A percentile compares a stretch with the other conserved stretches of the same genome.
Evolutionary conservation across 2,888 invertebrate species (phyloP).

Genomic region (Himalopsyche kuldschensis): DNA sequence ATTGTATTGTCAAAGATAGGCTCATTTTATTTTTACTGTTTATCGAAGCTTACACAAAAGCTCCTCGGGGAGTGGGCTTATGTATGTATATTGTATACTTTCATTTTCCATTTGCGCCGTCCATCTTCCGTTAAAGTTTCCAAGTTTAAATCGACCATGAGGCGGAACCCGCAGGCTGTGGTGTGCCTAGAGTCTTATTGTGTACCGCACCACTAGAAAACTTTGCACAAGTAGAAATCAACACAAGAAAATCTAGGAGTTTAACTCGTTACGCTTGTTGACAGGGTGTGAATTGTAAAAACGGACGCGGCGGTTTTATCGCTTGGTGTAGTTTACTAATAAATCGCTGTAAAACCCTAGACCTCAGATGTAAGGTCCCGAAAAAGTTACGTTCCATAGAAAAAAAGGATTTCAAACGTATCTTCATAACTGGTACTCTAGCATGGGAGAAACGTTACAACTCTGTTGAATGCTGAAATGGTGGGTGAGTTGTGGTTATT

Average conservation of each 20-base stretch:
- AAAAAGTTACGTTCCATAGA: neutral
- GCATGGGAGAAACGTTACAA: too few species aligned
- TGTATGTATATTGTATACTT: neutral
- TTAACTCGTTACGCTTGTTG: neutral
- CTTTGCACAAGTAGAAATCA: neutral
- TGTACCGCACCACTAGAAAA: neutral
- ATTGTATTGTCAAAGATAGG: neutral
- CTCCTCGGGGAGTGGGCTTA: neutral
- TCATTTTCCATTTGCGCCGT: neutral
- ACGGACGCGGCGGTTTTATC: neutral
- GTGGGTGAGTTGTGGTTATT: too few species aligned
- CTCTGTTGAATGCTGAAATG: too few species aligned
- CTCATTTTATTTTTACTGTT: neutral
- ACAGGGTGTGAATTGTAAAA: neutral
- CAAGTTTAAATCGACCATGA: neutral
- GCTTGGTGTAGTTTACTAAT: neutral
- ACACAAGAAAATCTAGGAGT: neutral
- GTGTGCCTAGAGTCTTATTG: neutral
- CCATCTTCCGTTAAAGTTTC: neutral
- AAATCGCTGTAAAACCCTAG: neutral
- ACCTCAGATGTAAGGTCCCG: neutral
- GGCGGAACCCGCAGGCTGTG: neutral
- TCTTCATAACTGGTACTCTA: too few species aligned
- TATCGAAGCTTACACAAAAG: neutral
- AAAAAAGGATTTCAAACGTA: too few species aligned